Conservation (phyloP, 2,797 vertebrate species). For the Leptoclinus maculatus region DNA sequence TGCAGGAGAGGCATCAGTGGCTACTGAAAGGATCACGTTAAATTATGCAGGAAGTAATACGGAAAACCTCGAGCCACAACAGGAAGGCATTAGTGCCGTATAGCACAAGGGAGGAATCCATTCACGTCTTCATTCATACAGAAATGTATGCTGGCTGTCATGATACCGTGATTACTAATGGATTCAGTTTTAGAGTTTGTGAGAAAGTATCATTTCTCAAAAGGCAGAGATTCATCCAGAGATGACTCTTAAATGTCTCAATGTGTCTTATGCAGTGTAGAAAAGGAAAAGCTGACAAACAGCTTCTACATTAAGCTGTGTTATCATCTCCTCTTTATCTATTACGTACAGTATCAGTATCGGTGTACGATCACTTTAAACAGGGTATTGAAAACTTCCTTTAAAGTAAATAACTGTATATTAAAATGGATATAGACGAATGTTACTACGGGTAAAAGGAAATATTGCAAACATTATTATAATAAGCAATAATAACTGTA, state of each 20-base stretch:
- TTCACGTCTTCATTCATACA: conserved; percentile 25
- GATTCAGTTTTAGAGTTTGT: conserved; percentile 30
- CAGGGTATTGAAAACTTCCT: neutral
- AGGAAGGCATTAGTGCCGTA: conserved; percentile 37
- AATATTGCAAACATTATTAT: neutral
- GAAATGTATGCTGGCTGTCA: conserved; percentile 26
- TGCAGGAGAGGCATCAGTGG: conserved; percentile 12
- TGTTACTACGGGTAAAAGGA: neutral
- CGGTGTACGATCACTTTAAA: neutral
- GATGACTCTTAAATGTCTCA: neutral
- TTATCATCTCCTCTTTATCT: neutral
- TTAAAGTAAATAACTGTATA: neutral
- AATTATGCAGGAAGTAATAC: conserved; percentile 42
- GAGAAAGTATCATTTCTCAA: conserved; percentile 20
- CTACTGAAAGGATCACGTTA: conserved; percentile 21
- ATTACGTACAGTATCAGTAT: neutral
- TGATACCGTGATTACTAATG: conserved; percentile 26
- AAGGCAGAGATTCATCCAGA: conserved; percentile 17
- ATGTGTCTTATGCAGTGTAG: neutral
- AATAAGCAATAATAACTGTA: neutral
- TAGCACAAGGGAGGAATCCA: conserved; percentile 26
- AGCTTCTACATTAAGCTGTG: neutral
- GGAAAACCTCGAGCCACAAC: conserved; percentile 31
- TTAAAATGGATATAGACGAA: neutral
- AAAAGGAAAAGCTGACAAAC: neutral